Evolutionary conservation across 2,888 invertebrate genomes (phyloP).

Genomic region (Lithosia quadra): DNA sequence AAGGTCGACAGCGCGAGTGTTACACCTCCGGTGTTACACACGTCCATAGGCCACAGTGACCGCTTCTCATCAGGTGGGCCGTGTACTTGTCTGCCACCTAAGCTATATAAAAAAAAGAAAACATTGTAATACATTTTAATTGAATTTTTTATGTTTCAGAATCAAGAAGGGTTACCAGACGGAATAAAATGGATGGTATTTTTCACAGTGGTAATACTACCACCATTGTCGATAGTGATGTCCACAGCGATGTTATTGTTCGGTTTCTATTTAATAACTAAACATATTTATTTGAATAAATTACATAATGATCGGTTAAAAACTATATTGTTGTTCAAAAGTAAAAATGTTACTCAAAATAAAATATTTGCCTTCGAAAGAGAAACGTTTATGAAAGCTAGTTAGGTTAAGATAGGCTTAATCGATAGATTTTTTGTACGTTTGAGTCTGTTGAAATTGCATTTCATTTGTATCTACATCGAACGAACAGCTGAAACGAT

Average conservation of each 20-base stretch:
- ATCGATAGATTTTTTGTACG: conserved; percentile 17
- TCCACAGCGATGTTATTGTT: conserved; percentile 60
- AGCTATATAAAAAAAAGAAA: too few relatives aligned
- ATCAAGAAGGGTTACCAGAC: conserved; percentile 86
- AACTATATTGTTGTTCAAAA: conserved; percentile 67
- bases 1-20: too few relatives aligned
- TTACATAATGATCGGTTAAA: conserved; percentile 63
- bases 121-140: too few relatives aligned
- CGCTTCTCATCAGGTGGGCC: too few relatives aligned
- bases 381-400: conserved; percentile 68
- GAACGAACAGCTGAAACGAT: too few relatives aligned
- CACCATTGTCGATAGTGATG: conserved; percentile 74
- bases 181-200: conserved; percentile 80
- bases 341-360: conserved; percentile 68
- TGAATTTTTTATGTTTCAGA: conserved; percentile 83
- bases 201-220: conserved; percentile 83
- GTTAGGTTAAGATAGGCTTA: conserved; percentile 29
- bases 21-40: too few relatives aligned
- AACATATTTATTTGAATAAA: conserved; percentile 64
- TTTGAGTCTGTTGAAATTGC: conserved; percentile 22
- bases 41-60: too few relatives aligned
- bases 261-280: conserved; percentile 68
- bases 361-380: conserved; percentile 73
- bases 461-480: not conserved
- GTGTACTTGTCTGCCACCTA: too few relatives aligned